Conservation (phyloP, 2,888 invertebrate genomes). For the Pelosia muscerda region DNA sequence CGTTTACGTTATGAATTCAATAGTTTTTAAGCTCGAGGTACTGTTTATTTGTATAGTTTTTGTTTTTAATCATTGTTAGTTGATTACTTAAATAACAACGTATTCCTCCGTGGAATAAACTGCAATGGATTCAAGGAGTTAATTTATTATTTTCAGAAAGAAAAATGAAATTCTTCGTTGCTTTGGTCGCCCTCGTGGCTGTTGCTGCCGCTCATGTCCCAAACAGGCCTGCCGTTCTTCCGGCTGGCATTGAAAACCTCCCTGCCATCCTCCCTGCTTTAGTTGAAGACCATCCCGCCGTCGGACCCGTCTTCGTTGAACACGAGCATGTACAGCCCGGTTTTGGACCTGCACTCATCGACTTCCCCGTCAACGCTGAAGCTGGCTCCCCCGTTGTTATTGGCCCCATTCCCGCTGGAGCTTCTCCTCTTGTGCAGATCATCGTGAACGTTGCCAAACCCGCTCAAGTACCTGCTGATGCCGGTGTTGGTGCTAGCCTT, state of each 20-base stretch:
- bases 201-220: conserved; percentile 50
- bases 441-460: conserved; percentile 51
- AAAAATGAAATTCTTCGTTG: conserved; percentile 67
- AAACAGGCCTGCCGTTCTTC: conserved; percentile 39
- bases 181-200: conserved; percentile 59
- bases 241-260: conserved; percentile 24
- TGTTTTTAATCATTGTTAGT: no score
- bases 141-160: background rate
- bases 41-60: no score
- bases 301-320: background rate
- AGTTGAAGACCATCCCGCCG: background rate
- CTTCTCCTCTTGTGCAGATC: conserved; percentile 54
- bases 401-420: conserved; percentile 2
- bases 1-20: no score
- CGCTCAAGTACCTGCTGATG: background rate
- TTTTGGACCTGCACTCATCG: conserved; percentile 16
- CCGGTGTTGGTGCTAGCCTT: background rate
- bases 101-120: background rate
- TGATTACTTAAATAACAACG: no score
- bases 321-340: no score
- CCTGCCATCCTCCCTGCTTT: background rate
- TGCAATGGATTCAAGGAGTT: background rate
- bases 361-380: conserved; percentile 17
- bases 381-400: conserved; percentile 3
- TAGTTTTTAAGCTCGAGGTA: no score